Conservation (phyloP, 2,113 vertebrate genomes). For the Rhynchopsitta pachyrhyncha region DNA sequence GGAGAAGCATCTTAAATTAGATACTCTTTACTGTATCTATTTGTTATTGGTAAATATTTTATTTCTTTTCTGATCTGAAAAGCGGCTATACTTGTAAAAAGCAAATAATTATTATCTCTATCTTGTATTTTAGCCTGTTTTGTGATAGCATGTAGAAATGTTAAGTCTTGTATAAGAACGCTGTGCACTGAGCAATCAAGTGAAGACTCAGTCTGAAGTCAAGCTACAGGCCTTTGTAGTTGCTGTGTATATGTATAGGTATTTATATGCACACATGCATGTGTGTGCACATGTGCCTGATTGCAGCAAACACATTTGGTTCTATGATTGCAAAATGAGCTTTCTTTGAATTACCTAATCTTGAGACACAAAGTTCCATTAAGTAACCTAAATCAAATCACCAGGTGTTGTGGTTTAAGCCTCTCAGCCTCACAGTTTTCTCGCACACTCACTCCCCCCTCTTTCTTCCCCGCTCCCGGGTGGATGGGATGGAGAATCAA, state of each 20-base stretch:
- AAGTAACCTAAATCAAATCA: background rate
- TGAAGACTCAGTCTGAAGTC: background rate
- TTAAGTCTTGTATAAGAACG: background rate
- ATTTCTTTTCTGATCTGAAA: background rate
- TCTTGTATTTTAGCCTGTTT: background rate
- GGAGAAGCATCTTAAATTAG: background rate
- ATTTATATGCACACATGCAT: rapidly evolving
- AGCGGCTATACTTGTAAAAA: background rate
- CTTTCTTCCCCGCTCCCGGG: too few relatives aligned
- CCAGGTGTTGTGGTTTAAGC: background rate
- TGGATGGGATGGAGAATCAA: too few relatives aligned
- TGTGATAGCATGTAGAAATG: rapidly evolving
- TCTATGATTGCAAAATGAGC: background rate
- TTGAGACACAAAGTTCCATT: background rate
- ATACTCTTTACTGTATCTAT: background rate
- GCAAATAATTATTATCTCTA: background rate
- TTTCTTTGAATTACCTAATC: background rate
- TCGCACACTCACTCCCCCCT: too few relatives aligned
- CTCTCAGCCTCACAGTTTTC: too few relatives aligned
- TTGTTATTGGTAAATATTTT: background rate
- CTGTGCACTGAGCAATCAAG: background rate
- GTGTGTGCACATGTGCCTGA: background rate
- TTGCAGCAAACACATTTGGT: background rate
- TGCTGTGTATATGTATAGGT: background rate
- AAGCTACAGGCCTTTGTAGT: background rate